These are phyloP conservation scores for Capreolus pygargus DNA, from an alignment of 2,113 vertebrate species.

Conservation along the genomic window DNA sequence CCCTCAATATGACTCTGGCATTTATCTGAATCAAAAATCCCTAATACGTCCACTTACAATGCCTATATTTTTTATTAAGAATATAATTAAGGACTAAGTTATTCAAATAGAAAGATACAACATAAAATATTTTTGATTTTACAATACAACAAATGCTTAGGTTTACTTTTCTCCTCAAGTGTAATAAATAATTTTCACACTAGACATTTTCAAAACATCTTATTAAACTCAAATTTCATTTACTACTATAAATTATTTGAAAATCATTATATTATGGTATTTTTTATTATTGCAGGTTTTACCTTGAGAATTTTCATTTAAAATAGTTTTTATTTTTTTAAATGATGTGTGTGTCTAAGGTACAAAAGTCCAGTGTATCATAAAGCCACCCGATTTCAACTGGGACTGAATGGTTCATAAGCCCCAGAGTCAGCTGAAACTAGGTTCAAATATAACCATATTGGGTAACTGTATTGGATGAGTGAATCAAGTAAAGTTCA, in stretches of 20 bases:
- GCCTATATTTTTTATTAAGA: background rate
- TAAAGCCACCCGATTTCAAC: background rate
- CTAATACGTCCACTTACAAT: background rate
- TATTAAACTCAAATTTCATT: background rate
- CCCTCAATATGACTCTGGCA: background rate
- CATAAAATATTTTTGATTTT: background rate
- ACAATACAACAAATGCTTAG: background rate
- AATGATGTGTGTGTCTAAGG: background rate
- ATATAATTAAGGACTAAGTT: background rate
- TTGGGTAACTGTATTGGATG: background rate
- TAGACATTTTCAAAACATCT: background rate
- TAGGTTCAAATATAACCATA: background rate
- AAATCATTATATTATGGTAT: background rate
- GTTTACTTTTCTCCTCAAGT: background rate
- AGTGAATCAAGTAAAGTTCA: constrained; percentile 48
- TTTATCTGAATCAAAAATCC: background rate
- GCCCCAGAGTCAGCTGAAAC: background rate
- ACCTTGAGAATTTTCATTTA: background rate
- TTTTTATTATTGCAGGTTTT: background rate
- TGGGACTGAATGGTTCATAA: background rate
- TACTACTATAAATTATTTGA: background rate
- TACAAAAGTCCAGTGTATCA: background rate
- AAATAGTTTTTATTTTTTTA: background rate
- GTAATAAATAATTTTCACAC: background rate
- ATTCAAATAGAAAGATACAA: background rate